These are phyloP conservation scores for Chromoteleia sp. DNA, from an alignment of 2,888 invertebrate species.

Conservation along the genomic window DNA sequence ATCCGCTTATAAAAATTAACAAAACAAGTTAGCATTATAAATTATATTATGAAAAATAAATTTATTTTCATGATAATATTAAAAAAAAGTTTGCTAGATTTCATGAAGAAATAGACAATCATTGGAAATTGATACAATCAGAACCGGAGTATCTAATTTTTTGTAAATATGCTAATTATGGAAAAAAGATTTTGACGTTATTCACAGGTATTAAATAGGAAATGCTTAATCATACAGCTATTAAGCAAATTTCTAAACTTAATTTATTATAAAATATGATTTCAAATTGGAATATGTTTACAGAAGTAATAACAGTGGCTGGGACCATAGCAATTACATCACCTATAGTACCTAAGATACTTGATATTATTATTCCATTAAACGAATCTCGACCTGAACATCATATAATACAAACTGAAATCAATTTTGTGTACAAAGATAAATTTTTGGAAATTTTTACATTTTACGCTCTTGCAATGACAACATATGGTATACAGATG, in stretches of 20 bases:
- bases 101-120: neutral
- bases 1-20: no score
- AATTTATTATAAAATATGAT: no score
- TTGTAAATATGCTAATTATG: neutral
- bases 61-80: neutral
- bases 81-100: neutral
- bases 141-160: neutral
- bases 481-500: neutral
- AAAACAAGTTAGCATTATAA: no score
- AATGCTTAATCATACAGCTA: no score
- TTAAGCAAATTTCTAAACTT: no score
- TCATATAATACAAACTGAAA: neutral
- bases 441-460: neutral
- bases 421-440: neutral
- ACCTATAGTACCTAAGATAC: no score
- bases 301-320: no score
- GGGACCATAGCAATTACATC: no score
- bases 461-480: neutral
- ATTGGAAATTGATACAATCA: neutral
- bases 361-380: neutral
- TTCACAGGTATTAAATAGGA: no score
- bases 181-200: no score
- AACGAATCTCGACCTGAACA: neutral
- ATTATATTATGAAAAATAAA: no score
- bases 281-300: no score